Percentiles rank a stretch among this genome's conserved stretches.
Conservation (phyloP, 1,140 invertebrate genomes). For the Homalodisca vitripennis region DNA sequence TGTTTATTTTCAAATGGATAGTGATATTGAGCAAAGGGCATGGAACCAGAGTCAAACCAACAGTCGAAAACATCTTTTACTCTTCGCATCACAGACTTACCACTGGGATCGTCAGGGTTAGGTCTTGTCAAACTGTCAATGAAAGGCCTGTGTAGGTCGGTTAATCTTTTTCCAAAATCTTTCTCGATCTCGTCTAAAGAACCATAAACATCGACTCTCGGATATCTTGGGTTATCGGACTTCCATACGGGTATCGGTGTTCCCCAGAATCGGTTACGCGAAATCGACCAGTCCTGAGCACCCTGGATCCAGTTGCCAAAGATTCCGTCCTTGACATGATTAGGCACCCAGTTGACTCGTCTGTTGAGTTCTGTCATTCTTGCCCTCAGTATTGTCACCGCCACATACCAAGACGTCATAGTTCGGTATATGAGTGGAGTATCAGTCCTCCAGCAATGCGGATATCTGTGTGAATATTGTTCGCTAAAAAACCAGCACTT, state of each 20-base stretch:
- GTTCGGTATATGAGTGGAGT: slow-evolving; percentile 97
- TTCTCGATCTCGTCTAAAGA: slow-evolving; percentile 88
- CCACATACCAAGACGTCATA: slow-evolving; percentile 97
- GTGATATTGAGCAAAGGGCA: slow-evolving; percentile 97
- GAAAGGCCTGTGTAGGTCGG: slow-evolving; percentile 83
- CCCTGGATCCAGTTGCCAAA: slow-evolving; percentile 98
- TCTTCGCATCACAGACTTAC: slow-evolving; percentile 78
- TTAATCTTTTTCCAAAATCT: slow-evolving; percentile 77
- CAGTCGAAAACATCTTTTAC: slow-evolving; percentile 98
- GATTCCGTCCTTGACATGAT: slow-evolving; percentile 96
- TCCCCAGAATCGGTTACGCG: slow-evolving; percentile 97
- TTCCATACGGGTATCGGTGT: slow-evolving; percentile 98
- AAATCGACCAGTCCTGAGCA: slow-evolving; percentile 96
- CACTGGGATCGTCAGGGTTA: slow-evolving; percentile 67
- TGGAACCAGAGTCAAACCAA: slow-evolving; percentile 99
- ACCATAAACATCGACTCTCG: slow-evolving; percentile 91
- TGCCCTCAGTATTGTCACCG: slow-evolving; percentile 86
- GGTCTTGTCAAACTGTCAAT: slow-evolving; percentile 94
- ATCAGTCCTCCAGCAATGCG: slow-evolving; percentile 98
- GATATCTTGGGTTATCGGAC: slow-evolving; percentile 77
- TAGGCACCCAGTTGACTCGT: slow-evolving; percentile 66
- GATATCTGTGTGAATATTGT: slow-evolving; percentile 92
- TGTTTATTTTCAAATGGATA: slow-evolving; percentile 93
- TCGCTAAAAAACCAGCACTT: slow-evolving; percentile 73
- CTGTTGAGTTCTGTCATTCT: slow-evolving; percentile 72